Evolutionary conservation across 2,888 invertebrate species (phyloP).

Genomic region (Adineta ricciae): DNA sequence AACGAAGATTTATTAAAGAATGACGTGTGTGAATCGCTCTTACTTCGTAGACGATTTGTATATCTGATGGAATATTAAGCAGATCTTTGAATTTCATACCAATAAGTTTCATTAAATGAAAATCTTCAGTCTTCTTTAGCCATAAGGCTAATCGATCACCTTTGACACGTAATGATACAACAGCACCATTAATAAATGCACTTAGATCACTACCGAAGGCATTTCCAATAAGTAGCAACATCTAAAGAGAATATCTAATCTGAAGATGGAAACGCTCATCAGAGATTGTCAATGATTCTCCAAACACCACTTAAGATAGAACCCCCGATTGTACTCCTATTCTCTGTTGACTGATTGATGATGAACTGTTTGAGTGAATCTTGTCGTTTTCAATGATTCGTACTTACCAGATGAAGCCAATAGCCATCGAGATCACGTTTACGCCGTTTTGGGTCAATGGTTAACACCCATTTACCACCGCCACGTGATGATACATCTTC

Average conservation of each 20-base stretch:
- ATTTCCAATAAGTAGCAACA: not conserved
- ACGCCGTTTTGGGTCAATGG: not conserved
- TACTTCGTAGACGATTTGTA: not conserved
- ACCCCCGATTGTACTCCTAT: too few relatives aligned
- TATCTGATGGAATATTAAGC: not conserved
- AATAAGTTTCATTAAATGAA: not conserved
- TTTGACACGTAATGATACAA: slow-evolving; percentile 19
- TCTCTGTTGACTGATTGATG: too few relatives aligned
- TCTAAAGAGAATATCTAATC: not conserved
- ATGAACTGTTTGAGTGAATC: too few relatives aligned
- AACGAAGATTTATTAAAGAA: too few relatives aligned
- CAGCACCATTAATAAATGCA: not conserved
- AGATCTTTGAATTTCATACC: not conserved
- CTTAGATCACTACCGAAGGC: not conserved
- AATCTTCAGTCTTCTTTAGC: slow-evolving; percentile 10
- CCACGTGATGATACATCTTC: slow-evolving; percentile 21
- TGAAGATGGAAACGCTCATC: not conserved
- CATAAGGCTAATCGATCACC: slow-evolving; percentile 21
- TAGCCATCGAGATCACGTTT: slow-evolving; percentile 12
- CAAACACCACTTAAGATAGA: not conserved
- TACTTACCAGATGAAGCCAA: slow-evolving; percentile 19
- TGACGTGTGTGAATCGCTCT: too few relatives aligned
- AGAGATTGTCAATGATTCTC: too few relatives aligned
- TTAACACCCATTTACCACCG: not conserved
- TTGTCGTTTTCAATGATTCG: not conserved